phyloP scores from a whole-genome alignment of 2,797 vertebrate species.

The Alcedo quadribrachys region DNA sequence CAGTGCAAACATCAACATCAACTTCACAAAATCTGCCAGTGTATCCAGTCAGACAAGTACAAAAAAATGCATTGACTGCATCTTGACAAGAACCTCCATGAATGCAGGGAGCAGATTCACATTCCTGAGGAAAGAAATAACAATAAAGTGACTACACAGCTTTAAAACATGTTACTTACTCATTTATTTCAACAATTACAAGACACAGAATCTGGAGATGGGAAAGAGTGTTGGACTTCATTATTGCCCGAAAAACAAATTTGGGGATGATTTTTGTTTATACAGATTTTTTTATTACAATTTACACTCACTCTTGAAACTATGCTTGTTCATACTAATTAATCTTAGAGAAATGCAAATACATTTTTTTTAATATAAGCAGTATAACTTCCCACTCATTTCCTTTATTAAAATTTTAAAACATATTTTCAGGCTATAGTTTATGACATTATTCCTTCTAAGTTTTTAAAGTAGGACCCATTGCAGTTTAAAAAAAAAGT shows the following conservation, averaged over 20 bases:
- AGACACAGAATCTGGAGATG: neutral
- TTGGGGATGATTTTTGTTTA: neutral
- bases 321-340: neutral
- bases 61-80: slow-evolving; percentile 79
- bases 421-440: neutral
- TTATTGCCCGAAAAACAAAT: neutral
- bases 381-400: neutral
- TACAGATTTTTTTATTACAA: neutral
- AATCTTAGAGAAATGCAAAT: neutral
- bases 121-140: slow-evolving; percentile 77
- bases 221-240: neutral
- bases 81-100: slow-evolving; percentile 84
- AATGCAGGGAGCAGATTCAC: slow-evolving; percentile 76
- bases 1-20: slow-evolving; percentile 77
- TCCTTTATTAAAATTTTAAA: neutral
- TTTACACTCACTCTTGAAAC: neutral
- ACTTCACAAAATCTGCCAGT: slow-evolving; percentile 77
- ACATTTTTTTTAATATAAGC: neutral
- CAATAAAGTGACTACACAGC: neutral
- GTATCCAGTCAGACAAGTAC: slow-evolving; percentile 81
- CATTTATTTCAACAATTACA: neutral
- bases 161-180: neutral
- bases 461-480: neutral
- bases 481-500: neutral
- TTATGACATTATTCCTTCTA: neutral